These are phyloP conservation scores for Dascillus cervinus DNA, from an alignment of 2,888 invertebrate species.

Conservation along the genomic window DNA sequence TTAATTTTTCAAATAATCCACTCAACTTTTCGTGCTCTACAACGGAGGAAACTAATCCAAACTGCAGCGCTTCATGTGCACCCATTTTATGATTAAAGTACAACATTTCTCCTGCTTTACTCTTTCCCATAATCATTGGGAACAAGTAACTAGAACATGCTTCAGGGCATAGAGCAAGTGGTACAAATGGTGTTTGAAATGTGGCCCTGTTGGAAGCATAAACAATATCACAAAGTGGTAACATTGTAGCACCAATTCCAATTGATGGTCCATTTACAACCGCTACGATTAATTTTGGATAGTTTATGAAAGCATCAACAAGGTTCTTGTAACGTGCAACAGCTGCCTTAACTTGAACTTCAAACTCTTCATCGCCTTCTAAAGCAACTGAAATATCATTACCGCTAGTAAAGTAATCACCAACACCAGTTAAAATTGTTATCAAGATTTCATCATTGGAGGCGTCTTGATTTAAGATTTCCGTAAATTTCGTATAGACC, in stretches of 20 bases:
- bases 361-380: neutral
- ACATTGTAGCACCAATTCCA: slow-evolving; percentile 80
- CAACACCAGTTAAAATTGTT: slow-evolving; percentile 70
- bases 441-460: slow-evolving; percentile 56
- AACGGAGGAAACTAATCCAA: neutral
- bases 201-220: slow-evolving; percentile 82
- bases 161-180: slow-evolving; percentile 80
- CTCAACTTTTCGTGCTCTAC: neutral
- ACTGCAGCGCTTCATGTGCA: neutral
- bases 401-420: slow-evolving; percentile 76
- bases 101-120: slow-evolving; percentile 52
- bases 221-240: slow-evolving; percentile 80
- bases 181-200: slow-evolving; percentile 82
- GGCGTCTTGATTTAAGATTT: slow-evolving; percentile 60
- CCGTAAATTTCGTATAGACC: slow-evolving; percentile 60
- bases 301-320: slow-evolving; percentile 71
- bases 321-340: slow-evolving; percentile 57
- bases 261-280: slow-evolving; percentile 92
- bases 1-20: neutral
- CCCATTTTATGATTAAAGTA: neutral
- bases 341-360: neutral
- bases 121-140: slow-evolving; percentile 74
- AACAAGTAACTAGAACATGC: slow-evolving; percentile 83
- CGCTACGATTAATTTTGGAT: slow-evolving; percentile 81
- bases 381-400: slow-evolving; percentile 51